These are phyloP conservation scores for Galerucella nymphaeae DNA, from an alignment of 2,888 invertebrate species.

Conservation along the genomic window DNA sequence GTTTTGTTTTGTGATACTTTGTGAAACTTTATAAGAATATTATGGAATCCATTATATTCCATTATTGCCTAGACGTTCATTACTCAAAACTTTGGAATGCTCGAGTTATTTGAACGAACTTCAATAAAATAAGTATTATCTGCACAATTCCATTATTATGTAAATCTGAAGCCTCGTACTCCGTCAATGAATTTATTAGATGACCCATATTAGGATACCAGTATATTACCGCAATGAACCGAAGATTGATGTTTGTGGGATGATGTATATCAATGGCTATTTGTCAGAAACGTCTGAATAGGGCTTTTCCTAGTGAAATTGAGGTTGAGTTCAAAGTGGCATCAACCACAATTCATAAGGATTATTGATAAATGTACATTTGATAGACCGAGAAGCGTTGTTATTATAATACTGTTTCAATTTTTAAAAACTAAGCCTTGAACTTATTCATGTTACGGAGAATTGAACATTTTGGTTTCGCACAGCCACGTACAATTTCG, in stretches of 20 bases:
- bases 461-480: no score
- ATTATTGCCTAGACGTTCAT: no score
- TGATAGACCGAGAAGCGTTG: no score
- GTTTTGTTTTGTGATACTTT: no score
- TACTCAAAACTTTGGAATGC: no score
- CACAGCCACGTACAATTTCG: no score
- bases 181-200: constrained; percentile 18
- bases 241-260: constrained; percentile 39
- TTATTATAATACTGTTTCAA: no score
- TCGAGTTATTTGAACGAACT: not conserved
- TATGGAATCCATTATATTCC: no score
- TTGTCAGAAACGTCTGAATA: constrained; percentile 33
- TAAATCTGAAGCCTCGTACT: constrained; percentile 16
- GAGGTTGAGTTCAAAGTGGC: constrained; percentile 30
- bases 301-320: constrained; percentile 35
- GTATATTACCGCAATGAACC: constrained; percentile 33
- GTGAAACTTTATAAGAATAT: no score
- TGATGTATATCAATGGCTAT: constrained; percentile 39
- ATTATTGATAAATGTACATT: constrained; percentile 17
- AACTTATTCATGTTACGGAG: no score
- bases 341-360: constrained; percentile 26
- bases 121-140: not conserved
- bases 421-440: no score
- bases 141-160: constrained; percentile 2
- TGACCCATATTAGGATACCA: constrained; percentile 27